Evolutionary conservation across 2,888 invertebrate genomes (phyloP), one percentile per base, ranked within the genome.

Genomic region (Copidosoma aretas): DNA sequence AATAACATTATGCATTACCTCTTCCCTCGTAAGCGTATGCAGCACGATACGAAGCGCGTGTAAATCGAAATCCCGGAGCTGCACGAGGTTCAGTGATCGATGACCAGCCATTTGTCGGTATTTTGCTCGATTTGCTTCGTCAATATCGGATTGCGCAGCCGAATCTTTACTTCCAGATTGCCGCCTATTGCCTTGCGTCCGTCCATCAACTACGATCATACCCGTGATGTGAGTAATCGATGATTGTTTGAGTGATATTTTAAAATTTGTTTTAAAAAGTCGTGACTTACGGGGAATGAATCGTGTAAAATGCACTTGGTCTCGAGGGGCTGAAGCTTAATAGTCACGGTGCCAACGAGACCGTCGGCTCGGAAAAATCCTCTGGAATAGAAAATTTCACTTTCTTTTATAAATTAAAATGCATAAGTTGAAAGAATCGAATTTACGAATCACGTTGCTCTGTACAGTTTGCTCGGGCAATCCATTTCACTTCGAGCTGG

Each of bases 301-400:
- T 98, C 96, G 82, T 98, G 98, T 67, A 97, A 83, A 46, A 92
- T 92, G 81, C 95, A 94, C 70, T 91, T 90, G 0, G 91, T 91
- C 86, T 98, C 97, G 70, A 98, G 85, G n/a, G 92, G 92, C 76
- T 92, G 92, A 73, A 98, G 85, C 81, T 97, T 97, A 17, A 97
- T 90, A 72, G 87, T 88, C 17, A 89, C 92, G 3, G 91, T 89
- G 32, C 98, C 98, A 66, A 98, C 86, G 60, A 95, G 85, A 63
- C 91, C 86, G 84, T 98, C 98, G 78, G 93, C 90, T 74, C 95
- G 89, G 84, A 98, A 91, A 86, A 98, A 96, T 76, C 98, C 97
- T 84, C 96, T 96, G 90, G 87, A 59, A 62, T 25, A 41, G 54
- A 63, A n/a, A 57, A 61, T 41, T 8, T 54, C 24, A 54, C 15